These are phyloP conservation scores for Chionis minor DNA, from an alignment of 2,113 vertebrate genomes.

Conservation along the genomic window DNA sequence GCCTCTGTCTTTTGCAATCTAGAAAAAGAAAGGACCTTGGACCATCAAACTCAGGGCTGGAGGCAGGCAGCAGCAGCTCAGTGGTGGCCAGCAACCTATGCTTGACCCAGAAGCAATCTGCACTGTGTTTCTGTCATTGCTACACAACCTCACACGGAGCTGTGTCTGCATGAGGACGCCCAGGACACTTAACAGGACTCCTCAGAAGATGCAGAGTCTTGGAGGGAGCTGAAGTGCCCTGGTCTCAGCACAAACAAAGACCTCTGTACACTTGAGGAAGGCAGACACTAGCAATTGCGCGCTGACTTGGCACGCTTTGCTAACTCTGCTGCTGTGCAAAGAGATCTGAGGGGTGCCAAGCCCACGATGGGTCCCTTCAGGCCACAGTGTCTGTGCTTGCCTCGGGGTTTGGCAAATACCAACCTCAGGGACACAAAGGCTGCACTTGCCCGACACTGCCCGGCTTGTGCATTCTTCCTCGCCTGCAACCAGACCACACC, in stretches of 20 bases:
- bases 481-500: neutral
- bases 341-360: neutral
- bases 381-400: neutral
- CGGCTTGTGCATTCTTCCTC: neutral
- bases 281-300: neutral
- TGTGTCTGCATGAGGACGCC: neutral
- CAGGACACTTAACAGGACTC: neutral
- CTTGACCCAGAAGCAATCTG: neutral
- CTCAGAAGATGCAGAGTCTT: neutral
- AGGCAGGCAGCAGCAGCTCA: neutral
- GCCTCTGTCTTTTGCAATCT: neutral
- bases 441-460: neutral
- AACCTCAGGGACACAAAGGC: neutral
- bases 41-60: neutral
- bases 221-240: neutral
- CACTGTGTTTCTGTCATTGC: neutral
- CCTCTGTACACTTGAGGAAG: neutral
- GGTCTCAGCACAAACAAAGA: neutral
- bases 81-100: neutral
- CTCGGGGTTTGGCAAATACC: fast-evolving
- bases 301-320: neutral
- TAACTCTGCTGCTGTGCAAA: neutral
- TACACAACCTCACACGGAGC: too few species aligned
- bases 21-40: neutral
- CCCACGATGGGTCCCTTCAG: neutral